These are phyloP conservation scores for Valencia hispanica DNA, from an alignment of 2,797 vertebrate species.

Conservation along the genomic window DNA sequence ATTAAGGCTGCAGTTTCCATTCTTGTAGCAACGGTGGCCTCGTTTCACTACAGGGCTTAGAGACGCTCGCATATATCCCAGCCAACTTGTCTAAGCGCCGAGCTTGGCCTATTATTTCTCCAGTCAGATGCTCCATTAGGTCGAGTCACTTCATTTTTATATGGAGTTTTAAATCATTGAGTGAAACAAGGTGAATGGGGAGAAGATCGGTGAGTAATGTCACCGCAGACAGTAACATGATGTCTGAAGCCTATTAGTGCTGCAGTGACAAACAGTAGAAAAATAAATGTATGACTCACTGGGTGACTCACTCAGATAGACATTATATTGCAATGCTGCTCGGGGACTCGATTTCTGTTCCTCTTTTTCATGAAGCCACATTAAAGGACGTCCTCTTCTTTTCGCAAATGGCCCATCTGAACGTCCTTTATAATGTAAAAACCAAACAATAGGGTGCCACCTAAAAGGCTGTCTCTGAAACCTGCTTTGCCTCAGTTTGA, in stretches of 20 bases:
- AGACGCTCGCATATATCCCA: constrained; percentile 3
- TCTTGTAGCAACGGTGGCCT: constrained; percentile 64
- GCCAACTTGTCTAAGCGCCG: constrained; percentile 5
- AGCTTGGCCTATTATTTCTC: constrained; percentile 1
- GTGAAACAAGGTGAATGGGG: neutral
- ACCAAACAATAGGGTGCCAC: constrained; percentile 18
- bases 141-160: neutral
- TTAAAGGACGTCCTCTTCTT: constrained; percentile 7
- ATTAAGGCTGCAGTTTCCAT: constrained; percentile 71
- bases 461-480: constrained; percentile 18
- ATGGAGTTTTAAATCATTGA: neutral
- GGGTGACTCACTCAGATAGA: constrained; percentile 36
- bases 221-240: neutral
- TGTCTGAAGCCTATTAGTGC: neutral
- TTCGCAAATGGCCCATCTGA: constrained; percentile 11
- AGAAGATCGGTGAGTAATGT: neutral
- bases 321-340: neutral
- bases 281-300: constrained; percentile 21
- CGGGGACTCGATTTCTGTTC: constrained; percentile 26
- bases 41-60: constrained; percentile 50
- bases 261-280: constrained; percentile 6
- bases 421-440: constrained; percentile 25
- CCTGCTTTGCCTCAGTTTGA: constrained; percentile 35
- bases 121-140: constrained; percentile 2
- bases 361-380: constrained; percentile 9